These are phyloP conservation scores for Sinhomidia bicolor DNA, from an alignment of 2,888 invertebrate genomes.

Conservation along the genomic window DNA sequence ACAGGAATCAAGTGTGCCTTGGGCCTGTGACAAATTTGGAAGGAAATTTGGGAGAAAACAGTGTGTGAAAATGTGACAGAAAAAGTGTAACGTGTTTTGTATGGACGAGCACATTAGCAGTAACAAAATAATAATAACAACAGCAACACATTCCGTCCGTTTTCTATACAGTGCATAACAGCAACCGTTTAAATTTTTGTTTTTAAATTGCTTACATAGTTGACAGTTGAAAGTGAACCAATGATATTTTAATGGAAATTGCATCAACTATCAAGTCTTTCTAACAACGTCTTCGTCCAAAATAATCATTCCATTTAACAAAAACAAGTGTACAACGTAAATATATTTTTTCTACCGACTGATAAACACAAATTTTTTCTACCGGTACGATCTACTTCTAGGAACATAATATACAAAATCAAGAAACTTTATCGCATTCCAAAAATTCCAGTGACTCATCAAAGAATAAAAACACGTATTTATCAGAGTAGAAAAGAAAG, in stretches of 20 bases:
- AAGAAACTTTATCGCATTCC: conserved; percentile 6
- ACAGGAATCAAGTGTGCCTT: conserved; percentile 6
- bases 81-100: conserved; percentile 1
- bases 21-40: not conserved
- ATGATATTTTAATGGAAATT: not conserved
- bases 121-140: not conserved
- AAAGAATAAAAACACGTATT: not conserved
- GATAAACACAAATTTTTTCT: not conserved
- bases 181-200: not conserved
- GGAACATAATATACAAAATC: not conserved
- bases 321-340: not conserved
- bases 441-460: conserved; percentile 18
- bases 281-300: not conserved
- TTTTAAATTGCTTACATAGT: too few relatives aligned
- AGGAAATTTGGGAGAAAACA: not conserved
- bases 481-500: not conserved
- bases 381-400: conserved; percentile 19
- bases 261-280: not conserved
- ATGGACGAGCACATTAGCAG: not conserved
- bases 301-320: conserved; percentile 25
- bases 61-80: conserved; percentile 36
- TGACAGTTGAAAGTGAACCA: not conserved
- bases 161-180: not conserved
- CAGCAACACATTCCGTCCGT: conserved; percentile 49
- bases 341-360: conserved; percentile 8